Percentiles rank a stretch among this genome's conserved stretches.
Conservation (phyloP, 2,113 vertebrate species). For the Megaleporinus macrocephalus region DNA sequence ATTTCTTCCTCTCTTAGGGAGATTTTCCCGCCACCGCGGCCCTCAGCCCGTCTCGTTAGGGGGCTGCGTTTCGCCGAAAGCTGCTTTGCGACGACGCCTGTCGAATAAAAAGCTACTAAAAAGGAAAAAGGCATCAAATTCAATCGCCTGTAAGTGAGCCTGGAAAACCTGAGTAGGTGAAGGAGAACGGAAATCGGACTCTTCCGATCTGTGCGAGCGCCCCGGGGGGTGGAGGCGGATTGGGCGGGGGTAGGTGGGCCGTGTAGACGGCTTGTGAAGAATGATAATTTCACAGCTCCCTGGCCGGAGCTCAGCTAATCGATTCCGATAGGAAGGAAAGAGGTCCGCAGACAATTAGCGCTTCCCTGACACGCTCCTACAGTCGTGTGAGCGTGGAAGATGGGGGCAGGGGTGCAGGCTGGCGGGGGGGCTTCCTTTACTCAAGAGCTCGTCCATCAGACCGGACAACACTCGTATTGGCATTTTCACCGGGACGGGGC, state of each 20-base stretch:
- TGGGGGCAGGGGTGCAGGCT: neutral
- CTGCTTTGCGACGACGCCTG: neutral
- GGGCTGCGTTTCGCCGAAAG: neutral
- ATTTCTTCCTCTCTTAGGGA: too few species aligned
- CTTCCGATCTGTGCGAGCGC: neutral
- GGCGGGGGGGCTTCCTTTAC: constrained; percentile 9
- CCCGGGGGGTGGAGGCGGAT: neutral
- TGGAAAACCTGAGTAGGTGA: neutral
- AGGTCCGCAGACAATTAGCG: constrained; percentile 52
- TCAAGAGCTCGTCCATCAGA: constrained; percentile 18
- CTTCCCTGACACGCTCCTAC: constrained; percentile 41
- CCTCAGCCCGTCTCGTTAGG: too few species aligned
- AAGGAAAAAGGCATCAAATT: neutral
- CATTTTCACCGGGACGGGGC: neutral
- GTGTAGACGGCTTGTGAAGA: constrained; percentile 38
- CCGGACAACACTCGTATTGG: constrained; percentile 3
- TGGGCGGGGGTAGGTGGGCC: neutral
- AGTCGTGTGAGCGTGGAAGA: neutral
- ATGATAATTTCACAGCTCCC: constrained; percentile 45
- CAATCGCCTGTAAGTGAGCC: neutral
- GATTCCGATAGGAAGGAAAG: constrained; percentile 48
- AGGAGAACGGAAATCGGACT: neutral
- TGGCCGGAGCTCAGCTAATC: constrained; percentile 49
- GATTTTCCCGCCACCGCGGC: too few species aligned
- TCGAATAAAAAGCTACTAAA: neutral